Evolutionary conservation across 2,113 vertebrate species (phyloP), one percentile per base, ranked within the genome.

Genomic region (Herpetotheres cachinnans): DNA sequence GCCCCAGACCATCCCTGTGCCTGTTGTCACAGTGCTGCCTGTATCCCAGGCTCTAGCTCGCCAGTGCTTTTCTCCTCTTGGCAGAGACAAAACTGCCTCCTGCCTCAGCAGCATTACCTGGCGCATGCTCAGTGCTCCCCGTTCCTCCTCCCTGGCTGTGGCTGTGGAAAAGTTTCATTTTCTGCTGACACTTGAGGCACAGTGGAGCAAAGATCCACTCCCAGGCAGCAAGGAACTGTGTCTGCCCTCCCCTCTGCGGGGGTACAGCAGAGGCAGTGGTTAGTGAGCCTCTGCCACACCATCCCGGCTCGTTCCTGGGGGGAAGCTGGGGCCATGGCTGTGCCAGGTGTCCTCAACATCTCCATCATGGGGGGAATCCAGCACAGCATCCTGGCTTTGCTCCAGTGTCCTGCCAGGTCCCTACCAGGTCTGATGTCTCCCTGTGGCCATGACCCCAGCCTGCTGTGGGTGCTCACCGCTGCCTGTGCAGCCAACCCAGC

Each of bases 401-500:
- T 67, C n/a, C 80, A 25, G 22, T 2, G 1, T 50, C 58, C 17
- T 27, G 13, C 49, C 25, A 7, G 34, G 10, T 50, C 58, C 34
- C 36, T 69, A 18, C 36, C 15, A 25, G 17, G 30, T 22, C 65
- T 0, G 0, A 3, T 30, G 73, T 50, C 30, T 63, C 15, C 2
- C 50, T 20, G 19, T 1, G 5, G 69, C 47, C 10, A 1, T 19
- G 58, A 67, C 70, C 30, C 36, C n/a, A 52, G 54, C 24, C 40
- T 18, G 14, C n/a, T 1, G 0, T 0, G 3, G 13, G n/a, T 2
- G 27, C 46, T 88, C 22, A 8, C 6, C 6, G 13, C 76, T 44
- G 61, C 58, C 69, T 62, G 62, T 0, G 0, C 52, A 34, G 59
- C 52, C n/a, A 4, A 2, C 17, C 1, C 0, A 7, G 15, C 40